Percentiles rank a stretch among this genome's conserved stretches.
Evolutionary conservation across 2,113 vertebrate species (phyloP).

Genomic region (Prochilodus magdalenae): DNA sequence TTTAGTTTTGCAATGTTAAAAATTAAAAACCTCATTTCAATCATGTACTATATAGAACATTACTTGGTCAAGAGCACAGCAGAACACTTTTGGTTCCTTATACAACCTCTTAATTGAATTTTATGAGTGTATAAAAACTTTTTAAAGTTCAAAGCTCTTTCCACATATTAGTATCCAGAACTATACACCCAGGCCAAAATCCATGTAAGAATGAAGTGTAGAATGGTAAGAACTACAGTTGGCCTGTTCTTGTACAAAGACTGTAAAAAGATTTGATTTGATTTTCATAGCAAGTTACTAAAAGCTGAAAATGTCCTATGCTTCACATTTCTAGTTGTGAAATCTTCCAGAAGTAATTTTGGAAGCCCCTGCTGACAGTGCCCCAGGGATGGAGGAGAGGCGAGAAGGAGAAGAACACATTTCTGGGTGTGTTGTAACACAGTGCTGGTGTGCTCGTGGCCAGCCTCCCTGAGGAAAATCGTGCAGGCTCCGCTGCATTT

Average conservation of each 20-base stretch:
- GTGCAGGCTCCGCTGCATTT: conserved; percentile 7
- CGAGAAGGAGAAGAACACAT: conserved; percentile 15
- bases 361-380: background rate
- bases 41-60: no score
- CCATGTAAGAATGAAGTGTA: background rate
- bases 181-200: no score
- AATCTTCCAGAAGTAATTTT: conserved; percentile 29
- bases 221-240: conserved; percentile 10
- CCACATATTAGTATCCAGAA: no score
- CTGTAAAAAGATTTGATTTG: background rate
- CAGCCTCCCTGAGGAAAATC: conserved; percentile 7
- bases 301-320: background rate
- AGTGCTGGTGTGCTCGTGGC: conserved; percentile 31
- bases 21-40: no score
- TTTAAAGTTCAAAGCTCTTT: no score
- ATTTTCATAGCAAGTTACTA: background rate
- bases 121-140: no score
- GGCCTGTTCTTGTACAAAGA: background rate
- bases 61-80: no score
- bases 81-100: no score
- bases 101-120: no score
- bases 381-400: conserved; percentile 13
- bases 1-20: no score
- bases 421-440: conserved; percentile 42
- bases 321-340: conserved; percentile 17